Evolutionary conservation across 1,140 invertebrate species (phyloP).

Genomic region (Cydia fagiglandana): DNA sequence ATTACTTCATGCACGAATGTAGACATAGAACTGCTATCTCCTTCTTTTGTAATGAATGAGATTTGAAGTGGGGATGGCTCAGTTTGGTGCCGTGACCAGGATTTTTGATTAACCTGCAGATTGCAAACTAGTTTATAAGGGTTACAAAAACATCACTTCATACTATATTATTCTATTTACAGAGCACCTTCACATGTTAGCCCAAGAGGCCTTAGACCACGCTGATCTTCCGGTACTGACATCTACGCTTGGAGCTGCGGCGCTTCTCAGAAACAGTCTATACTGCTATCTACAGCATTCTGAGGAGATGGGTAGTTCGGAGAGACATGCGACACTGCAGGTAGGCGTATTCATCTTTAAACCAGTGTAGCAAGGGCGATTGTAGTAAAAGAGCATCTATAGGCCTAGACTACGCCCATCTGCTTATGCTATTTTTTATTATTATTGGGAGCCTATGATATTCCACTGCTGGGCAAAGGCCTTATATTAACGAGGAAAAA

Average conservation of each 20-base stretch:
- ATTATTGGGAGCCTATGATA: no score
- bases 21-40: no score
- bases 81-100: background rate
- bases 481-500: no score
- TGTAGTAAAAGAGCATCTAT: background rate
- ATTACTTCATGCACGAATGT: no score
- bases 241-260: constrained; percentile 87
- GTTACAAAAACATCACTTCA: background rate
- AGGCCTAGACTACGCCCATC: no score
- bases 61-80: background rate
- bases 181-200: constrained; percentile 88
- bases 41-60: no score
- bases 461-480: no score
- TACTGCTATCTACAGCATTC: constrained; percentile 85
- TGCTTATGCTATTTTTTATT: no score
- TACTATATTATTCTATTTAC: constrained; percentile 39
- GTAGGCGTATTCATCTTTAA: constrained; percentile 40
- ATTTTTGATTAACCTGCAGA: background rate
- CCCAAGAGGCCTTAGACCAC: constrained; percentile 89
- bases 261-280: constrained; percentile 86
- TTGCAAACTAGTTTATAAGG: background rate
- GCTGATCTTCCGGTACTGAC: constrained; percentile 88
- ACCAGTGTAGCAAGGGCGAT: background rate
- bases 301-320: constrained; percentile 69
- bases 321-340: constrained; percentile 63